Evolutionary conservation across 2,888 invertebrate genomes (phyloP).

Genomic region (Aleiodes leptofemur): DNA sequence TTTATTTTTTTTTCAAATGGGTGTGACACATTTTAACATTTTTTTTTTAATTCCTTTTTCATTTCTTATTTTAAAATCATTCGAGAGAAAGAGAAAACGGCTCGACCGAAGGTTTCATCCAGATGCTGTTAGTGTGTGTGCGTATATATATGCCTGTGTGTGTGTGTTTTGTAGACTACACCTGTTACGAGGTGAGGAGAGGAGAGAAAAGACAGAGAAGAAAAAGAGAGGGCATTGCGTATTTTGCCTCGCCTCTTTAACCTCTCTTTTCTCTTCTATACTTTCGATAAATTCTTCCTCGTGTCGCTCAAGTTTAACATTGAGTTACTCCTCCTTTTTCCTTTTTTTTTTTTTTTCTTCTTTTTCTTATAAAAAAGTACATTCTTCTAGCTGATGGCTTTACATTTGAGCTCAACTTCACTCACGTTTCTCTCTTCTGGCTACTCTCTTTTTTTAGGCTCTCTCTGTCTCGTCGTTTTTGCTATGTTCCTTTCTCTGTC

Average conservation of each 20-base stretch:
- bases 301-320: no score
- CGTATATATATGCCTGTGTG: slow-evolving; percentile 38
- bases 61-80: slow-evolving; percentile 14
- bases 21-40: slow-evolving; percentile 50
- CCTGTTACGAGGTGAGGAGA: slow-evolving; percentile 66
- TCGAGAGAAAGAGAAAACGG: slow-evolving; percentile 2
- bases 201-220: slow-evolving; percentile 5
- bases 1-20: slow-evolving; percentile 67
- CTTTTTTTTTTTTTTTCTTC: no score
- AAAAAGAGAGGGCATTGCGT: background rate
- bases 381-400: no score
- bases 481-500: slow-evolving; percentile 27
- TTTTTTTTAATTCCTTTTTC: slow-evolving; percentile 25
- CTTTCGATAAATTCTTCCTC: no score
- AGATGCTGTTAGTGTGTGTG: slow-evolving; percentile 46
- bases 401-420: no score
- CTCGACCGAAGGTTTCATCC: slow-evolving; percentile 32
- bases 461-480: slow-evolving; percentile 24
- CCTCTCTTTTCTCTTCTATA: slow-evolving; percentile 39
- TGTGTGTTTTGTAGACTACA: slow-evolving; percentile 60
- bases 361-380: no score
- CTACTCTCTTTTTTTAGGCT: slow-evolving; percentile 40
- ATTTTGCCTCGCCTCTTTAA: slow-evolving; percentile 56
- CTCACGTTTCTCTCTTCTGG: slow-evolving; percentile 23
- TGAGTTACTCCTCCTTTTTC: no score